Base-by-base conservation (phyloP, 2,888 invertebrate species). In the Aleiodes alternator region DNA sequence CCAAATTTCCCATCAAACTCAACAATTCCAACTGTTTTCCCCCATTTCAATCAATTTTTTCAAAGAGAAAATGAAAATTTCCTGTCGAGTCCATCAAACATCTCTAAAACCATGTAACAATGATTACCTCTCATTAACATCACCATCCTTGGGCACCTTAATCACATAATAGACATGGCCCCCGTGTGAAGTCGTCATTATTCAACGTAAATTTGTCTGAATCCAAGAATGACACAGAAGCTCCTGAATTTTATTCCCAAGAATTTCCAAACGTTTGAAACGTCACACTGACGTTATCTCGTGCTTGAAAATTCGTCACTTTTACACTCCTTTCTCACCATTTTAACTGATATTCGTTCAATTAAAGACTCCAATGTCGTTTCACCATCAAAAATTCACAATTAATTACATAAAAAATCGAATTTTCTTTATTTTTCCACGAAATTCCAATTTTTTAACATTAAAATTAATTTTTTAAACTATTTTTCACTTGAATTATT, bases 121-220 rank as follows among this genome's bases (percentile, higher is more conserved):
- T 56, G n/a, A 69, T 84, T 88, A 88, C 89, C 89, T 88, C 79
- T 88, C 86, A 76, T 86, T 85, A 74, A 84, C 85, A 73, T 90
- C 90, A 84, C 89, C 89, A 78, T 91, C 91, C 86, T 90, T 92
- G 23, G 93, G 93, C 81, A 93, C 92, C 87, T 92, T 92, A 82
- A 94, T 93, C 83, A 94, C 93, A 88, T 94, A 94, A 90, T 94
- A 94, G 80, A 94, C 90, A 84, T 93, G 92, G 84, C 94, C 94
- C 83, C 94, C 94, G 90, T 94, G 94, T 78, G 91, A 90, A 80
- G 91, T 90, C 80, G 92, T 90, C 90, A 91, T 91, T 77, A 75
- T 71, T 59, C 50, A 56, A 38, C 55, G 34, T 38, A 14, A 23
- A 7, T 66, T n/a, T 59, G 23, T 72, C n/a, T 14, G 55, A 66